Base-by-base conservation (phyloP, 2,888 invertebrate species). In the Aethes cnicana region DNA sequence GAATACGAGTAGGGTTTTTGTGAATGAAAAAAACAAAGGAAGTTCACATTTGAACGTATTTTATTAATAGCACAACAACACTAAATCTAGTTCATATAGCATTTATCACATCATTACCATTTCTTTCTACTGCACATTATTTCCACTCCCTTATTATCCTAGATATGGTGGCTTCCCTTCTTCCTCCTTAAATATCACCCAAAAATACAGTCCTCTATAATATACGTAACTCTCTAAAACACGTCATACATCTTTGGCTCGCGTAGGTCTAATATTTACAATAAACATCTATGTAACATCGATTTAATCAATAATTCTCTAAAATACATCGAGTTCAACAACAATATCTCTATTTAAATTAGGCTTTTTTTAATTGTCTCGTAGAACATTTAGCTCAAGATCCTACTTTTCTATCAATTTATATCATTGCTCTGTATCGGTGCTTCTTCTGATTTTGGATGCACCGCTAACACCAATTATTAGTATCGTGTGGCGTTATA, bases 241-340 rank as follows among this genome's bases (percentile, higher is more conserved):
- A 77, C 77, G 64, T 74, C 81, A 77, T 75, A 77, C 73, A 66
- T 69, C 65, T 70, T 76, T 78, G 74, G 73, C 74, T 72, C 75
- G 64, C 58, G 66, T 75, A 79, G 69, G 75, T 66, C 74, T 81
- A 83, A 78, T 84, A 86, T 84, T 78, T 87, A 89, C 87, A 88
- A 75, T 88, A 87, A 88, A 89, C 87, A 89, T 87, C 88, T 88
- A 88, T 87, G 67, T 86, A 89, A 89, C 89, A 88, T 88, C 89
- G 81, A 89, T 87, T 85, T 82, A 76, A 84, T 87, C 81, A 88
- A 87, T 87, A 88, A 83, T 84, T 77, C 63, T 88, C 88, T 88
- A 88, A 88, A 89, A 88, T 88, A 89, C 88, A 88, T 81, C 84
- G 81, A 88, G 73, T 83, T 75, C 81, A 88, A 88, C 87, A 89